Evolutionary conservation across 1,140 invertebrate species (phyloP).

Genomic region (Megalonaias nervosa): DNA sequence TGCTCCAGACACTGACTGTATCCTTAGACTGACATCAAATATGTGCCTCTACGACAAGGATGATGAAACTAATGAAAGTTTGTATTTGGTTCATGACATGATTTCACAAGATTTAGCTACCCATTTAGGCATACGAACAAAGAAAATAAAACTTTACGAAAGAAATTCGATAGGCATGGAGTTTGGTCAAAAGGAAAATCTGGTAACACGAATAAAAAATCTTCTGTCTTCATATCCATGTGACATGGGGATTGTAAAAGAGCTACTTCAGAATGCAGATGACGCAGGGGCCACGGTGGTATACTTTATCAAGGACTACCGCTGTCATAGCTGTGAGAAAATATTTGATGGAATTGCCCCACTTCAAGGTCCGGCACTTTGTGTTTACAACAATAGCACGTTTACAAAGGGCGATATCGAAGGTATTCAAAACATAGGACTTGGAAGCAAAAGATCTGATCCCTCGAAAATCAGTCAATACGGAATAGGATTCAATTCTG

Average conservation of each 20-base stretch:
- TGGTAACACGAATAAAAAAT: conserved; percentile 54
- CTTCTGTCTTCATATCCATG: conserved; percentile 58
- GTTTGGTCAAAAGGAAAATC: conserved; percentile 60
- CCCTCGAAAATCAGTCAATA: conserved; percentile 55
- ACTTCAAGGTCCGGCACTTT: conserved; percentile 60
- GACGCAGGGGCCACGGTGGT: conserved; percentile 64
- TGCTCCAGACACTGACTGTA: conserved; percentile 33
- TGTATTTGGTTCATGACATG: conserved; percentile 35
- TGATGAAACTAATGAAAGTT: conserved; percentile 1
- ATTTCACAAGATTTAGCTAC: conserved; percentile 24
- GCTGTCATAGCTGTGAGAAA: conserved; percentile 34
- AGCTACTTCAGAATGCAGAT: conserved; percentile 72
- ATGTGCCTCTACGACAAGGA: conserved; percentile 44
- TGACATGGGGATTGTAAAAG: conserved; percentile 53
- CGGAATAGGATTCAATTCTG: conserved; percentile 65
- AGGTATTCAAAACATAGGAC: conserved; percentile 59
- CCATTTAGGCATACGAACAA: conserved; percentile 42
- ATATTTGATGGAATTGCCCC: conserved; percentile 43
- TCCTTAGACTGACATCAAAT: conserved; percentile 15
- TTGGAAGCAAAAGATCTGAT: conserved; percentile 51
- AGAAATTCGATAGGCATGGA: conserved; percentile 8
- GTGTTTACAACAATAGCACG: conserved; percentile 60
- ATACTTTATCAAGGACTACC: conserved; percentile 60
- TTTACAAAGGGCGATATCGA: conserved; percentile 60
- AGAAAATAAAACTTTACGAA: conserved; percentile 17